A percentile compares a stretch with the other conserved stretches of the same genome.
phyloP scores from a whole-genome alignment of 1,140 invertebrate genomes.

The Druon quercuslanigerum region DNA sequence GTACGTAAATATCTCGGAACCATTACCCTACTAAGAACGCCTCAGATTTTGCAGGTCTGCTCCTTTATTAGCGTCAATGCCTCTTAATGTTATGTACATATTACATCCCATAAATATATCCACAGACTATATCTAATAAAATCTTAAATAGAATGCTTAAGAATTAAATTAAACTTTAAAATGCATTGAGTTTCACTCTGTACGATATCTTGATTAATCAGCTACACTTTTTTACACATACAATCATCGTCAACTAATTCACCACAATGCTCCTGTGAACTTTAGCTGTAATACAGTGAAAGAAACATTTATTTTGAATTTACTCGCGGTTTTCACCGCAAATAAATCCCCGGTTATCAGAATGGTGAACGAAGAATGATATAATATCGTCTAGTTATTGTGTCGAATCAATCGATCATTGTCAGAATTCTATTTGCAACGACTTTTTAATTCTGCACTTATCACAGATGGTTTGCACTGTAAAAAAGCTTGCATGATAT shows the following conservation, averaged over 20 bases:
- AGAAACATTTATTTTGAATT: background rate
- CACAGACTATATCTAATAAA: conserved; percentile 32
- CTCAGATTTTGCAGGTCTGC: conserved; percentile 4
- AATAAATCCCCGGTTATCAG: background rate
- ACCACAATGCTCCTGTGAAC: background rate
- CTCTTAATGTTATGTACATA: conserved; percentile 56
- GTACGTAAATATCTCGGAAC: too few relatives aligned
- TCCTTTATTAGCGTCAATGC: conserved; percentile 47
- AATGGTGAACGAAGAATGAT: background rate
- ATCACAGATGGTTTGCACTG: too few relatives aligned
- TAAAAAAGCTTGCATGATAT: too few relatives aligned
- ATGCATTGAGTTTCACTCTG: conserved; percentile 27
- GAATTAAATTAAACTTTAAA: conserved; percentile 32
- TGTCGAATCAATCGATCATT: too few relatives aligned
- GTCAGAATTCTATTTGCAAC: too few relatives aligned
- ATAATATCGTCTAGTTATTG: too few relatives aligned
- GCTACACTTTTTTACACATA: background rate
- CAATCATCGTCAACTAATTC: background rate
- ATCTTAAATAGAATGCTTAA: conserved; percentile 37
- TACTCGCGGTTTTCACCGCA: background rate
- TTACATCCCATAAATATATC: conserved; percentile 52
- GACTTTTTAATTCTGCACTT: too few relatives aligned
- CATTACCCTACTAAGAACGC: background rate
- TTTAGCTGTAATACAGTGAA: background rate
- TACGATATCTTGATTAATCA: conserved; percentile 10